Conservation (phyloP, 2,797 vertebrate species). For the Acropternis orthonyx region DNA sequence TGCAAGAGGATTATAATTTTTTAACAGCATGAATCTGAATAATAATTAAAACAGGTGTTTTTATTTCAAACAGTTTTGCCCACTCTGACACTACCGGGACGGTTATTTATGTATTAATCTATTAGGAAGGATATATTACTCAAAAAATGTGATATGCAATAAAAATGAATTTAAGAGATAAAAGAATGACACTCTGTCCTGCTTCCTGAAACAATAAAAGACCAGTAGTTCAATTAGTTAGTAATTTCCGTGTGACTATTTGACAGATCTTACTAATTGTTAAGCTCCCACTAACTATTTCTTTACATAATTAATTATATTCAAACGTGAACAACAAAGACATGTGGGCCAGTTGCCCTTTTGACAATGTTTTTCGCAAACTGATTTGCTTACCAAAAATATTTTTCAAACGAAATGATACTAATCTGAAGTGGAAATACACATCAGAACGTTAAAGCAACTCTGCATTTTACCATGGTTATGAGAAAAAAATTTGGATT, state of each 20-base stretch:
- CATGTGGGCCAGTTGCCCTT: conserved; percentile 82
- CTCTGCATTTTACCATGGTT: conserved; percentile 67
- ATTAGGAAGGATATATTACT: conserved; percentile 63
- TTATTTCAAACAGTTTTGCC: conserved; percentile 73
- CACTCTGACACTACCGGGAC: conserved; percentile 65
- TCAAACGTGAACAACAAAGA: conserved; percentile 84
- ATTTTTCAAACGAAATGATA: conserved; percentile 72
- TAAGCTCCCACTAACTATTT: conserved; percentile 91
- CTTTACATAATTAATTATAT: conserved; percentile 95
- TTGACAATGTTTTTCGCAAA: conserved; percentile 78
- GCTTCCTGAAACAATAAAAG: conserved; percentile 87
- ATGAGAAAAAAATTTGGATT: conserved; percentile 66
- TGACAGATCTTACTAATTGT: conserved; percentile 95
- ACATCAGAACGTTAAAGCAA: conserved; percentile 62
- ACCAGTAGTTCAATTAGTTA: conserved; percentile 92
- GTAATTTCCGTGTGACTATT: conserved; percentile 91
- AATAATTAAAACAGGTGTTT: conserved; percentile 83
- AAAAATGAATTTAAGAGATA: conserved; percentile 70
- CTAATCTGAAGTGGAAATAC: conserved; percentile 68
- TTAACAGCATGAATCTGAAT: conserved; percentile 73
- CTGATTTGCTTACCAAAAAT: conserved; percentile 75
- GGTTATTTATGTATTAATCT: conserved; percentile 77
- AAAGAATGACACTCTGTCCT: conserved; percentile 72
- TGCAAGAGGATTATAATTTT: conserved; percentile 77
- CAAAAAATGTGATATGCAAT: conserved; percentile 25